Percentiles rank a stretch among this genome's conserved stretches.
These are phyloP conservation scores for Rhinolophus ferrumequinum DNA, from an alignment of 2,113 vertebrate species.

Conservation along the genomic window DNA sequence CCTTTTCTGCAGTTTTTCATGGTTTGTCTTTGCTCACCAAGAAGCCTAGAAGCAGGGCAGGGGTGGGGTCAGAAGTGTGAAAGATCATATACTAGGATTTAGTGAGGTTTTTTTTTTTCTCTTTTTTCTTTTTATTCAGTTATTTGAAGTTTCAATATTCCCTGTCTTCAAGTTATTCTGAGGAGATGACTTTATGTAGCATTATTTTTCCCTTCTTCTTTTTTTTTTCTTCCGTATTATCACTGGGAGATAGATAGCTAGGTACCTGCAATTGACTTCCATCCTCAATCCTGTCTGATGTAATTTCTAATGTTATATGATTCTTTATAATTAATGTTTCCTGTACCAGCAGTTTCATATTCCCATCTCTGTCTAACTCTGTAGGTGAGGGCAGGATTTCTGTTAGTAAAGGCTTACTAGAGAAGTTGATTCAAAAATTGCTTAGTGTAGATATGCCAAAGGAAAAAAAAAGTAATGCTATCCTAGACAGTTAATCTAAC, in stretches of 20 bases:
- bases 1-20: background rate
- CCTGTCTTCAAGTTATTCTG: background rate
- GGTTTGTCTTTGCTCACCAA: background rate
- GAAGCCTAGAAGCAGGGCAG: background rate
- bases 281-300: slow-evolving; percentile 61
- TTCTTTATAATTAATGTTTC: slow-evolving; percentile 73
- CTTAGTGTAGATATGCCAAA: background rate
- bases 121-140: background rate
- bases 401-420: background rate
- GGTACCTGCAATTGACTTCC: background rate
- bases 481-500: background rate
- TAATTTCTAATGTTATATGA: slow-evolving; percentile 66
- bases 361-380: background rate
- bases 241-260: background rate
- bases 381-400: background rate
- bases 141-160: background rate
- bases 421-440: background rate
- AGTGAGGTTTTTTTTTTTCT: background rate
- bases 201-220: background rate
- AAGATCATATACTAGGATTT: background rate
- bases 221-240: background rate
- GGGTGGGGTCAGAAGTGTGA: background rate
- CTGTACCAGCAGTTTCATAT: slow-evolving; percentile 57
- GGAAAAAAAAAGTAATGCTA: background rate
- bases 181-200: background rate